Conservation (phyloP, 2,113 vertebrate genomes). For the Pelecanus crispus region DNA sequence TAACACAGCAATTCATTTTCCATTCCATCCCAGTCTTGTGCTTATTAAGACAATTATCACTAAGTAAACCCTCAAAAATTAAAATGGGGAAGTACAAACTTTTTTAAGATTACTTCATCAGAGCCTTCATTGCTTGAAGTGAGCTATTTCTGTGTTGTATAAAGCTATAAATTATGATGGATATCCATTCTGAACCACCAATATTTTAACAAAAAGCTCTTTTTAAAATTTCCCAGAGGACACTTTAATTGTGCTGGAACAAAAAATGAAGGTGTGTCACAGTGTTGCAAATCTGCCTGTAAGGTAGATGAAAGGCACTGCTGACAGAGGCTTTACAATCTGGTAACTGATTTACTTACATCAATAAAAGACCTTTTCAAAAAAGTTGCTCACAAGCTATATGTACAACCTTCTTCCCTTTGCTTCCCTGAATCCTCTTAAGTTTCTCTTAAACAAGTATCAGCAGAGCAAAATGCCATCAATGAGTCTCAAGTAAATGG, state of each 20-base stretch:
- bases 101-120: background rate
- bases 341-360: background rate
- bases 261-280: background rate
- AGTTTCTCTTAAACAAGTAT: background rate
- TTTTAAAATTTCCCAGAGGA: background rate
- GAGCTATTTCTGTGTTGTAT: background rate
- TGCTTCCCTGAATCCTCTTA: background rate
- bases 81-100: background rate
- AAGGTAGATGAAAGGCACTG: background rate
- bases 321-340: background rate
- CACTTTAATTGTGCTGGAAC: background rate
- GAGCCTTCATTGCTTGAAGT: background rate
- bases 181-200: background rate
- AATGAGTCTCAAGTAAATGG: background rate
- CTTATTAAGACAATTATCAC: slow-evolving; percentile 24
- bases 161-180: background rate
- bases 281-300: background rate
- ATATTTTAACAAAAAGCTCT: background rate
- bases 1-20: background rate
- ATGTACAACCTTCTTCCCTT: background rate
- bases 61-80: background rate
- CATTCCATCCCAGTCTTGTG: background rate
- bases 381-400: background rate
- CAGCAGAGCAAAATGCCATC: background rate
- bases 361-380: background rate